Evolutionary conservation across 2,797 vertebrate species (phyloP), one percentile per base, ranked within the genome.

Genomic region (Gambelia wislizenii): DNA sequence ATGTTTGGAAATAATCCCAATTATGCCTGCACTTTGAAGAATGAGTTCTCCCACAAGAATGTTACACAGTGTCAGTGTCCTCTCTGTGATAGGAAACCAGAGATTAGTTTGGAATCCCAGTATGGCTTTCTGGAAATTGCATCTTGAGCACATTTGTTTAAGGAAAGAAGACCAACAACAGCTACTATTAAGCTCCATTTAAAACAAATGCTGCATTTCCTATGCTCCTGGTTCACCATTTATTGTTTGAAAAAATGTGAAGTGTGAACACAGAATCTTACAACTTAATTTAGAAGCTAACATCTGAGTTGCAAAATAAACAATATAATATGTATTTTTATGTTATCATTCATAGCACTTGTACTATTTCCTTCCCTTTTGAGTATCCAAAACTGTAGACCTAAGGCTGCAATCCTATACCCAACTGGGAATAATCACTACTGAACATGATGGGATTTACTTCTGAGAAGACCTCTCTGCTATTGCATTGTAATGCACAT

Each of bases 351-450:
- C 85, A 94, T 70, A 76, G 92, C 82, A 13, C 78, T 79, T 78
- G 69, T 1, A 61, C 86, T 83, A 82, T 39, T 93, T 93, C 91
- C 91, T 90, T 81, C 39, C 64, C 36, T 54, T 91, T 83, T 47
- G 82, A 86, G 33, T 52, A 44, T 56, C 80, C 69, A 67, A 47
- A 30, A 42, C 89, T 87, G 54, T 22, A 85, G 56, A 85, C 70
- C 3, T 36, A 33, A 82, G 83, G 13, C 27, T 80, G 36, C 47
- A 70, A 70, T 70, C 49, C 27, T 80, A 52, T 13, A 47, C 47
- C 76, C 25, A 87, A 49, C 14, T 49, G 25, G 59, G 59, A 70
- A 36, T 87, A 69, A 87, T 18, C 1, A 52, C 36, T 5, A 56
- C 27, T 4, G n/a, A 80, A 36, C 52, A 12, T 9, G 80, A 56